These are phyloP conservation scores for Siniperca obscura DNA, from an alignment of 2,797 vertebrate species.

Conservation along the genomic window DNA sequence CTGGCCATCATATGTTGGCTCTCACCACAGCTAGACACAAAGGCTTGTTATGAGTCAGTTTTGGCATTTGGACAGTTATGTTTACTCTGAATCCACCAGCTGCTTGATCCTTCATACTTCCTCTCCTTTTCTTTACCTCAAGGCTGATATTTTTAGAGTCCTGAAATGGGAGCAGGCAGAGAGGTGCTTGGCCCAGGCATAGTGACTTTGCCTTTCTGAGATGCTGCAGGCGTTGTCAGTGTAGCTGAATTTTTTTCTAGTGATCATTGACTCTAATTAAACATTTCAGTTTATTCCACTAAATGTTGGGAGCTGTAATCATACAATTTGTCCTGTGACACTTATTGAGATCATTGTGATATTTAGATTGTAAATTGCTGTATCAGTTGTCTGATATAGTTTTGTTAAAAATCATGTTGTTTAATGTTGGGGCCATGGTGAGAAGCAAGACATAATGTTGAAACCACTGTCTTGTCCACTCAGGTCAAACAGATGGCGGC, in stretches of 20 bases:
- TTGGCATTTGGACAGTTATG: conserved; percentile 55
- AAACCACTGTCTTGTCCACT: background rate
- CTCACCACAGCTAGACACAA: background rate
- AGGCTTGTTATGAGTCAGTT: conserved; percentile 50
- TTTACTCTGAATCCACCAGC: conserved; percentile 64
- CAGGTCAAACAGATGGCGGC: conserved; percentile 98
- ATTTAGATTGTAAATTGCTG: background rate
- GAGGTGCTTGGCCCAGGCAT: conserved; percentile 35
- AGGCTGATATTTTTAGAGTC: conserved; percentile 80
- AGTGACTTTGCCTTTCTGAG: conserved; percentile 56
- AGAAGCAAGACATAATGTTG: background rate
- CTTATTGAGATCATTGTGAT: background rate
- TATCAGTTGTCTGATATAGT: no score
- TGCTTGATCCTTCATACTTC: conserved; percentile 57
- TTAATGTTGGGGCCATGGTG: background rate
- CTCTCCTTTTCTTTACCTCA: conserved; percentile 57
- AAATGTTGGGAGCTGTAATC: background rate
- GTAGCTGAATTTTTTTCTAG: background rate
- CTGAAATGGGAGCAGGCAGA: conserved; percentile 74
- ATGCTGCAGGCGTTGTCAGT: conserved; percentile 44
- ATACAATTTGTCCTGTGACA: background rate
- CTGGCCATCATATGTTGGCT: background rate
- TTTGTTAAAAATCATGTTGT: background rate
- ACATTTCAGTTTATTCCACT: background rate
- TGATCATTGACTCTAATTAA: background rate